These are phyloP conservation scores for Heliothis virescens DNA, from an alignment of 1,140 invertebrate species.

Conservation along the genomic window DNA sequence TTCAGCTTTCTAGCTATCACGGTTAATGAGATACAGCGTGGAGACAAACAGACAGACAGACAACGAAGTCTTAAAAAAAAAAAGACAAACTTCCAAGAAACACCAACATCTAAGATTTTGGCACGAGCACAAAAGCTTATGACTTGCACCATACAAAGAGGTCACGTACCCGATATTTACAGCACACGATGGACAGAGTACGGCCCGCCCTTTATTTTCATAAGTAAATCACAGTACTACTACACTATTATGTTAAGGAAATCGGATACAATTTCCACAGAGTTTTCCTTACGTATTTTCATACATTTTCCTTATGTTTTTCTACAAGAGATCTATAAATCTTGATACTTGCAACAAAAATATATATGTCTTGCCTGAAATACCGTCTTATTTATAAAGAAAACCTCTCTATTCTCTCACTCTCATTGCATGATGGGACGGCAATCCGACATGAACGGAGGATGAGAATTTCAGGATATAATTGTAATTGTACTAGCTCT, in stretches of 20 bases:
- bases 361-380: neutral
- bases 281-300: conserved; percentile 2
- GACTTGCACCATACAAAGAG: neutral
- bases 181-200: conserved; percentile 15
- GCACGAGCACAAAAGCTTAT: neutral
- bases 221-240: conserved; percentile 41
- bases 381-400: neutral
- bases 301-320: neutral
- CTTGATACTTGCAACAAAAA: too few species aligned
- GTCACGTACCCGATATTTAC: conserved; percentile 45
- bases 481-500: too few species aligned
- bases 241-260: conserved; percentile 6
- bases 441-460: neutral
- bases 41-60: too few species aligned
- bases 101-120: too few species aligned
- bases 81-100: neutral
- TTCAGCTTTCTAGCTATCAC: too few species aligned
- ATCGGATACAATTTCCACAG: neutral
- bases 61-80: too few species aligned
- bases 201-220: conserved; percentile 36
- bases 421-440: too few species aligned
- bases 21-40: too few species aligned
- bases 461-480: too few species aligned
- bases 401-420: too few species aligned
- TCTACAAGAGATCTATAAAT: neutral